Evolutionary conservation across 2,113 vertebrate species (phyloP).

Genomic region (Spea multiplicata): DNA sequence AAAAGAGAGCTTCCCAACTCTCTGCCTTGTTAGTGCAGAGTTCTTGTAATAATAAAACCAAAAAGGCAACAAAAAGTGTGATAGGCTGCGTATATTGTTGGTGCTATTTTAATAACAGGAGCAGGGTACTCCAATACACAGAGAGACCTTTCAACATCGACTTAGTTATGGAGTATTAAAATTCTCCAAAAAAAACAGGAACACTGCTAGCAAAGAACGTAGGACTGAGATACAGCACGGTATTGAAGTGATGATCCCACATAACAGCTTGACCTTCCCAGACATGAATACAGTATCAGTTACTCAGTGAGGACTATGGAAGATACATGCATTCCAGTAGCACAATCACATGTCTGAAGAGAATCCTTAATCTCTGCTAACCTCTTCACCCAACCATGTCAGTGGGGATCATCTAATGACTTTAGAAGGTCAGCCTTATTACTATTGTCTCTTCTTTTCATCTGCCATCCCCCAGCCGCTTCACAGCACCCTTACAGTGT

Average conservation of each 20-base stretch:
- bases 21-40: too few relatives aligned
- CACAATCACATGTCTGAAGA: neutral
- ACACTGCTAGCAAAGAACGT: neutral
- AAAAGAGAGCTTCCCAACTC: too few relatives aligned
- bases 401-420: constrained; percentile 64
- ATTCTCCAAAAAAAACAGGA: too few relatives aligned
- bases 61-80: too few relatives aligned
- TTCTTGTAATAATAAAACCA: too few relatives aligned
- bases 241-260: neutral
- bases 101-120: too few relatives aligned
- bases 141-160: too few relatives aligned
- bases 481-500: constrained; percentile 76
- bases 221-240: neutral
- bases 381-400: constrained; percentile 72
- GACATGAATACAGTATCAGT: neutral
- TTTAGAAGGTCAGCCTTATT: constrained; percentile 73
- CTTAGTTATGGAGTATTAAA: too few relatives aligned
- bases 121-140: too few relatives aligned
- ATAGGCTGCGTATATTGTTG: too few relatives aligned
- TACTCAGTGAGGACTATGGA: neutral
- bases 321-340: constrained; percentile 4
- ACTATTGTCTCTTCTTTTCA: constrained; percentile 45
- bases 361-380: constrained; percentile 70
- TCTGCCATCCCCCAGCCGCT: constrained; percentile 58
- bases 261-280: neutral